phyloP scores from a whole-genome alignment of 2,797 vertebrate species.

The Champsocephalus esox region DNA sequence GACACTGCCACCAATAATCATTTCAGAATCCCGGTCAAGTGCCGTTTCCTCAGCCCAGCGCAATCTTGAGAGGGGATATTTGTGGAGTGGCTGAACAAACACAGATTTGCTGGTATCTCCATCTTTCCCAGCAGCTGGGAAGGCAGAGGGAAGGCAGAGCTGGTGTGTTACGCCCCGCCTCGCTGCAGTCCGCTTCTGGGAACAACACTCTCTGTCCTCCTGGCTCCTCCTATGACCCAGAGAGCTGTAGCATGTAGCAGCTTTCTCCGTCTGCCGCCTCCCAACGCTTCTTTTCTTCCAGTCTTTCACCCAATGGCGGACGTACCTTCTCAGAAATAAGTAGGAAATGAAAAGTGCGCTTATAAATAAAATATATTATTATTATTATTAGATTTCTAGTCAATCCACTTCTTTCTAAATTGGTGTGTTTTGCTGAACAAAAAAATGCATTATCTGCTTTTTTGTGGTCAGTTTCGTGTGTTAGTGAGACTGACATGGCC shows the following conservation, averaged over 20 bases:
- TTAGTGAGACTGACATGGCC: not conserved
- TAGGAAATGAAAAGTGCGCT: not conserved
- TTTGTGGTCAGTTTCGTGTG: not conserved
- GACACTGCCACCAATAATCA: constrained; percentile 86
- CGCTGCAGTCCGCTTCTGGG: constrained; percentile 77
- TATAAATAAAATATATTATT: no score
- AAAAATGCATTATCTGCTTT: not conserved
- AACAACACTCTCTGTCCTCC: constrained; percentile 74
- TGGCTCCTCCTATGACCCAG: constrained; percentile 75
- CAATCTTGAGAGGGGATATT: constrained; percentile 88
- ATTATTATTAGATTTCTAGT: not conserved
- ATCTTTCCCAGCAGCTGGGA: constrained; percentile 86
- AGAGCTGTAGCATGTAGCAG: constrained; percentile 44
- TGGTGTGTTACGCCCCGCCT: constrained; percentile 72
- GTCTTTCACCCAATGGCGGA: constrained; percentile 24
- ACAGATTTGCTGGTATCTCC: constrained; percentile 89
- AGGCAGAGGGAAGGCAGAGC: constrained; percentile 75
- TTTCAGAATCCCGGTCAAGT: constrained; percentile 83
- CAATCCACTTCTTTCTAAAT: constrained; percentile 12
- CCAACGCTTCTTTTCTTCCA: constrained; percentile 32
- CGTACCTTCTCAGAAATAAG: constrained; percentile 40
- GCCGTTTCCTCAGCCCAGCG: constrained; percentile 83
- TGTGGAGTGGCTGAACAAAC: constrained; percentile 91
- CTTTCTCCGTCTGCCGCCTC: constrained; percentile 45
- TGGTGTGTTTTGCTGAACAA: not conserved